A percentile compares a stretch with the other conserved stretches of the same genome.
phyloP scores from a whole-genome alignment of 2,797 vertebrate genomes.

The Mastacembelus armatus region DNA sequence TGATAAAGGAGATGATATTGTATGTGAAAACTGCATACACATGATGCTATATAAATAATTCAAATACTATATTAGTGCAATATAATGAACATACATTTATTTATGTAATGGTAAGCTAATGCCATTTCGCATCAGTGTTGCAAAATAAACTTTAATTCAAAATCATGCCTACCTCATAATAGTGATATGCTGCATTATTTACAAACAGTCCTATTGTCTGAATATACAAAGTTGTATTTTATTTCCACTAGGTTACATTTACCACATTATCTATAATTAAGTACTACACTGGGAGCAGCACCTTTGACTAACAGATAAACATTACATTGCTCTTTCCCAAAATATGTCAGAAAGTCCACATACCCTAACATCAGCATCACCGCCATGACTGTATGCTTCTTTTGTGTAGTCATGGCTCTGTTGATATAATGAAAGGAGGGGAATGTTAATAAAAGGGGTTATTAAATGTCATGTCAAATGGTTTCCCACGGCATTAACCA shows the following conservation, averaged over 20 bases:
- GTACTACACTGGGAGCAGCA: constrained; percentile 1
- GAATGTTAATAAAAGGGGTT: constrained; percentile 66
- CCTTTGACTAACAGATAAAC: constrained; percentile 30
- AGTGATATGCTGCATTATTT: not conserved
- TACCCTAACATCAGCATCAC: constrained; percentile 79
- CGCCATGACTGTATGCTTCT: constrained; percentile 76
- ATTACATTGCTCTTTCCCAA: constrained; percentile 24
- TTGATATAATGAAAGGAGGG: constrained; percentile 71
- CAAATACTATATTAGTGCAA: not conserved
- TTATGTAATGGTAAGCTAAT: not conserved
- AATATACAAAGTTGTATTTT: not conserved
- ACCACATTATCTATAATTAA: not conserved
- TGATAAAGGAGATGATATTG: constrained; percentile 1
- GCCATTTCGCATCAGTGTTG: not conserved
- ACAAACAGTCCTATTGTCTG: not conserved
- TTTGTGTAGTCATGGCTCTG: constrained; percentile 82
- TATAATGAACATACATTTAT: not conserved
- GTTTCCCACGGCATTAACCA: constrained; percentile 39
- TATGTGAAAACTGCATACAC: not conserved
- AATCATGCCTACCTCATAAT: too few relatives aligned
- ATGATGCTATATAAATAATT: too few relatives aligned
- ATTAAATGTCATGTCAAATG: constrained; percentile 68
- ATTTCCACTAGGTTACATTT: not conserved
- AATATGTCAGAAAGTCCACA: constrained; percentile 63
- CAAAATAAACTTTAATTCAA: too few relatives aligned